Percentiles rank a stretch among this genome's conserved stretches.
Conservation (phyloP, 2,888 invertebrate species). For the Mellilla xanthometata region DNA sequence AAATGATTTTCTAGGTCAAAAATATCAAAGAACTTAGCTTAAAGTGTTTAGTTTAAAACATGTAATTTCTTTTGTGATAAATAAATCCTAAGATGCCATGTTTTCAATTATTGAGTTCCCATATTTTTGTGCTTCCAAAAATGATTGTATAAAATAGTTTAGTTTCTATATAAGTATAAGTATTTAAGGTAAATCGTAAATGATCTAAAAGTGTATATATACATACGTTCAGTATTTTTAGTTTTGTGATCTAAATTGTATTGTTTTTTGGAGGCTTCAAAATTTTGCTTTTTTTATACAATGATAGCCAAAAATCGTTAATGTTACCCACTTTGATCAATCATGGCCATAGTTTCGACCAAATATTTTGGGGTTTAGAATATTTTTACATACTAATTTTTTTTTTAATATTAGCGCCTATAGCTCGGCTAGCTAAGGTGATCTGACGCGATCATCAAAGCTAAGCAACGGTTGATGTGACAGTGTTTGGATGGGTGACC, state of each 20-base stretch:
- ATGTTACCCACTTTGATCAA: conserved; percentile 1
- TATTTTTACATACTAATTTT: too few relatives aligned
- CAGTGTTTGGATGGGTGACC: too few relatives aligned
- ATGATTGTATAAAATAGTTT: conserved; percentile 4
- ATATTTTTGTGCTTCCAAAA: conserved; percentile 9
- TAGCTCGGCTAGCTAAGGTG: too few relatives aligned
- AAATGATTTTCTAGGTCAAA: conserved; percentile 1
- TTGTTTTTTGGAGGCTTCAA: conserved; percentile 5
- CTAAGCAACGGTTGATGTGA: too few relatives aligned
- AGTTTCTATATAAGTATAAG: background rate
- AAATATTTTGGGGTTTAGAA: conserved; percentile 2
- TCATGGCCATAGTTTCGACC: conserved; percentile 12
- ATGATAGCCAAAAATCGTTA: background rate
- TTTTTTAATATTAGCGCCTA: too few relatives aligned
- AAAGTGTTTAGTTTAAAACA: background rate
- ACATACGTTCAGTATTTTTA: conserved; percentile 7
- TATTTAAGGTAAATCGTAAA: too few relatives aligned
- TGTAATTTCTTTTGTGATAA: conserved; percentile 29
- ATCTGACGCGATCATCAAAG: too few relatives aligned
- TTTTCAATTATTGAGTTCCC: conserved; percentile 33
- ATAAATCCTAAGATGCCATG: conserved; percentile 41
- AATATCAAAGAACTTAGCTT: conserved; percentile 6
- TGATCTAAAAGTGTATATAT: background rate
- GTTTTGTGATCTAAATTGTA: conserved; percentile 1
- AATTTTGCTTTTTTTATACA: background rate